These are phyloP conservation scores for Physella acuta DNA, from an alignment of 1,140 invertebrate genomes.

Conservation along the genomic window DNA sequence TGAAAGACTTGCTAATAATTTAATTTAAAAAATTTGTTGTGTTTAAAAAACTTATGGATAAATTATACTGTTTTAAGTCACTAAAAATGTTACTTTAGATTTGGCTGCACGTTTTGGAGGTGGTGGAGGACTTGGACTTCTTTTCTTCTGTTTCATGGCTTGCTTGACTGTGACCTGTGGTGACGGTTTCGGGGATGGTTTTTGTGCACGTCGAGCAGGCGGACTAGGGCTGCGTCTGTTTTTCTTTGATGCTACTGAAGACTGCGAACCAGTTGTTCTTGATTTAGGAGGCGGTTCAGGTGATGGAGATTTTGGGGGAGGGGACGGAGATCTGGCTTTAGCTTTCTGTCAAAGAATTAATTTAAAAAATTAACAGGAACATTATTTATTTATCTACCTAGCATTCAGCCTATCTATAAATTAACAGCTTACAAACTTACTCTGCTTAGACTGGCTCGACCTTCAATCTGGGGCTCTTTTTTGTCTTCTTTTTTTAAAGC, in stretches of 20 bases:
- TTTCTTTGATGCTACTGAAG: background rate
- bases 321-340: constrained; percentile 15
- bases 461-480: background rate
- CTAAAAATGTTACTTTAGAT: background rate
- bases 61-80: no score
- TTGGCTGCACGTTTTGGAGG: background rate
- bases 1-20: no score
- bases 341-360: background rate
- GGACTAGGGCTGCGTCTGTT: background rate
- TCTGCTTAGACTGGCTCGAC: constrained; percentile 13
- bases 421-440: constrained; percentile 16
- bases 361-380: background rate
- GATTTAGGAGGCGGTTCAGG: background rate
- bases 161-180: background rate
- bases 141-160: background rate
- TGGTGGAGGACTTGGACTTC: constrained; percentile 1
- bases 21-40: no score
- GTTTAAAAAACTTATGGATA: no score
- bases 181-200: background rate
- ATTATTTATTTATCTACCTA: background rate
- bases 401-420: no score
- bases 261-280: constrained; percentile 1
- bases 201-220: background rate
- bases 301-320: constrained; percentile 4
- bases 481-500: constrained; percentile 17